phyloP scores from a whole-genome alignment of 2,888 invertebrate genomes.

The Eupelmus urozonus region DNA sequence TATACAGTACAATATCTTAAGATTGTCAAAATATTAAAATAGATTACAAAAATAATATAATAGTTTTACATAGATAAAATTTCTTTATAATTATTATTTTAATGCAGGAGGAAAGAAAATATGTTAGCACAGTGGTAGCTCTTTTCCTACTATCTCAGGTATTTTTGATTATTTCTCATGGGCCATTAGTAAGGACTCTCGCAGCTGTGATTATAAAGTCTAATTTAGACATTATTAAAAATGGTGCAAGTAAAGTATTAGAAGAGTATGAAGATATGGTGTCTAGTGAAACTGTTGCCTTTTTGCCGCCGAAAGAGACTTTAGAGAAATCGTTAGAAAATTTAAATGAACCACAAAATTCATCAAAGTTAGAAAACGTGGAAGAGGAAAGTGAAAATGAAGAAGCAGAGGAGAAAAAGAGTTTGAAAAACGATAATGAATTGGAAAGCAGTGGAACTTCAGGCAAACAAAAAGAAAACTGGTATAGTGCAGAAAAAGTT shows the following conservation, averaged over 20 bases:
- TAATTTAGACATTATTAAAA: conserved; percentile 84
- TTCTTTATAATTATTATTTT: conserved; percentile 28
- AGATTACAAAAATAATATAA: background rate
- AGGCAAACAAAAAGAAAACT: conserved; percentile 43
- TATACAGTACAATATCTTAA: too few species aligned
- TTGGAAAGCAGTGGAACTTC: conserved; percentile 16
- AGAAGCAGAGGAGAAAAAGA: conserved; percentile 8
- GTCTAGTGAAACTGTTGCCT: conserved; percentile 80
- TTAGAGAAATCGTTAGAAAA: conserved; percentile 87
- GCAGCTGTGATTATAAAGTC: conserved; percentile 94
- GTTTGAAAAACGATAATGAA: conserved; percentile 47
- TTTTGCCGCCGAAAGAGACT: conserved; percentile 86
- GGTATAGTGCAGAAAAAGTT: conserved; percentile 36
- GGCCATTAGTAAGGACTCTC: conserved; percentile 92
- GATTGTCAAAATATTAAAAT: too few species aligned
- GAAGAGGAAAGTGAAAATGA: conserved; percentile 59
- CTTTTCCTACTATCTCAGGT: conserved; percentile 95
- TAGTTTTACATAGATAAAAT: conserved; percentile 10
- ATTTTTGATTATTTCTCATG: conserved; percentile 94
- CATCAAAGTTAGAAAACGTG: conserved; percentile 56
- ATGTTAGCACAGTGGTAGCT: conserved; percentile 89
- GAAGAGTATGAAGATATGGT: conserved; percentile 81
- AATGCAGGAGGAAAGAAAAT: conserved; percentile 73
- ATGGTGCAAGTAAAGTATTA: conserved; percentile 84
- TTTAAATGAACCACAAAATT: conserved; percentile 65